phyloP scores from a whole-genome alignment of 2,797 vertebrate species.

The Notamacropus eugenii region DNA sequence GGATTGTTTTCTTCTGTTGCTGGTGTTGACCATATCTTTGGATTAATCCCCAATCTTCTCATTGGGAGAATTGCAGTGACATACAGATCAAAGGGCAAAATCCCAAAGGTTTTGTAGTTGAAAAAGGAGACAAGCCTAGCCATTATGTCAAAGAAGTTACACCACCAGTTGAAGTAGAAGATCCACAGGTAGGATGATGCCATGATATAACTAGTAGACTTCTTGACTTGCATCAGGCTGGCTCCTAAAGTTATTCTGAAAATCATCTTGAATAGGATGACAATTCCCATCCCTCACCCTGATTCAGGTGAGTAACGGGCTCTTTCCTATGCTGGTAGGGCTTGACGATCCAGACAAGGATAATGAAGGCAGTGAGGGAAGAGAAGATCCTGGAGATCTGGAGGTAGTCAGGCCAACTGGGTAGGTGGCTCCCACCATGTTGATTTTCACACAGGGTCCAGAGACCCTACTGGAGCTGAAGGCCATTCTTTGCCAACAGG shows the following conservation, averaged over 20 bases:
- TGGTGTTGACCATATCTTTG: background rate
- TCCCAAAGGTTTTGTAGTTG: conserved; percentile 51
- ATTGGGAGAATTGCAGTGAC: background rate
- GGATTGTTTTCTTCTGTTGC: background rate
- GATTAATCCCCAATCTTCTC: conserved; percentile 60
- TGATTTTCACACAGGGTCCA: conserved; percentile 67
- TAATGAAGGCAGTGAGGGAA: conserved; percentile 12
- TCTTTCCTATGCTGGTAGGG: conserved; percentile 32
- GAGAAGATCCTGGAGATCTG: conserved; percentile 67
- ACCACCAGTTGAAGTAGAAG: conserved; percentile 66
- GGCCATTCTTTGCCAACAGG: background rate
- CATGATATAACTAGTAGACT: conserved; percentile 15
- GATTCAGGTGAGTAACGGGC: conserved; percentile 42
- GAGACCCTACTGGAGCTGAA: conserved; percentile 71
- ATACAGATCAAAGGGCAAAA: background rate
- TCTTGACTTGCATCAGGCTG: conserved; percentile 55
- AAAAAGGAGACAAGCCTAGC: conserved; percentile 66
- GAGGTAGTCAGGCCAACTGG: conserved; percentile 68
- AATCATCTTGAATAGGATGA: conserved; percentile 39
- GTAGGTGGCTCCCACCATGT: conserved; percentile 62
- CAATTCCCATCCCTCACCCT: conserved; percentile 46
- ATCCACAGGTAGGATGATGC: conserved; percentile 32
- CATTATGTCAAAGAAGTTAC: conserved; percentile 51
- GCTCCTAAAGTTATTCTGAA: conserved; percentile 57
- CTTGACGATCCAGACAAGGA: conserved; percentile 48